phyloP scores from a whole-genome alignment of 2,113 vertebrate species.

The Amphilophus citrinellus region DNA sequence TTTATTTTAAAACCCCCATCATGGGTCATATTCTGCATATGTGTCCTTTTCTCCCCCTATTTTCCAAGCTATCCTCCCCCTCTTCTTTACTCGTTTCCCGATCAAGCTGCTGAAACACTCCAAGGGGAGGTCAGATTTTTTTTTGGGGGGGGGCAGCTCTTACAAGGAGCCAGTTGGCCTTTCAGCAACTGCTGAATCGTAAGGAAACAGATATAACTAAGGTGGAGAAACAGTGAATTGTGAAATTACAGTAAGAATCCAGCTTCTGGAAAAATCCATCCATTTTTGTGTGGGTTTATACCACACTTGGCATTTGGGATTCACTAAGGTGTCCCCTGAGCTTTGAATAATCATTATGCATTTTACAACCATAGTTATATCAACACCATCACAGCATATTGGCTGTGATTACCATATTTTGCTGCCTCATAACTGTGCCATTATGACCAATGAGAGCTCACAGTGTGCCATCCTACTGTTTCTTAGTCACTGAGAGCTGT shows the following conservation, averaged over 20 bases:
- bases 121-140: conserved; percentile 15
- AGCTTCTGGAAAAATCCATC: conserved; percentile 11
- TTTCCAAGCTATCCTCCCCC: accelerated
- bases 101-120: conserved; percentile 7
- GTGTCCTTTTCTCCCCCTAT: not conserved
- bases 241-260: conserved; percentile 2
- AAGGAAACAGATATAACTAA: not conserved
- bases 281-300: conserved; percentile 39
- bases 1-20: not conserved
- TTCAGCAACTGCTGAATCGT: conserved; percentile 21
- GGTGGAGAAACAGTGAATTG: conserved; percentile 4
- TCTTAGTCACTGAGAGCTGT: conserved; percentile 8
- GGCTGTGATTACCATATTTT: conserved; percentile 54
- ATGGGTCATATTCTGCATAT: not conserved
- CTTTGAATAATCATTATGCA: conserved; percentile 45
- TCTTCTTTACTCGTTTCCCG: not conserved
- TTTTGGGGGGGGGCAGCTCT: not conserved
- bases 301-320: conserved; percentile 51
- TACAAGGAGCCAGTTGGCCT: conserved; percentile 7
- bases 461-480: not conserved
- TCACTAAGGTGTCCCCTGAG: conserved; percentile 25
- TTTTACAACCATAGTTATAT: conserved; percentile 47
- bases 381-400: conserved; percentile 23
- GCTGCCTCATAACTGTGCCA: conserved; percentile 41
- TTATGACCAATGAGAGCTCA: conserved; percentile 40